Base-by-base conservation (phyloP, 2,113 vertebrate species). In the Octodon degus region DNA sequence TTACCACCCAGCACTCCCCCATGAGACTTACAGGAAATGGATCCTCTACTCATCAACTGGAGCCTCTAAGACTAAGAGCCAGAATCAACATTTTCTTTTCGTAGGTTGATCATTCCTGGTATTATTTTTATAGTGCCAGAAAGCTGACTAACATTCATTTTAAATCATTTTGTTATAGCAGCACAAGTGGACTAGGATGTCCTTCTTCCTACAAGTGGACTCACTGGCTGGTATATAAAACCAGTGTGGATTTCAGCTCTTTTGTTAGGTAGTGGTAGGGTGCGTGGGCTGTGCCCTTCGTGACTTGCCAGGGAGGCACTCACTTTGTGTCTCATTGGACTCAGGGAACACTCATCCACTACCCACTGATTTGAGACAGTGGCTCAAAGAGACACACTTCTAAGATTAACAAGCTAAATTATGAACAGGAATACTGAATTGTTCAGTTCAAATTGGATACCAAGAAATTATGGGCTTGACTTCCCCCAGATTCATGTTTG, bases 261-360 rank as follows among this genome's bases (percentile, higher is more conserved):
- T 37, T n/a, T 25, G 27, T 6, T 7, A 74, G 55, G 16, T 19
- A 63, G 0, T 2, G 0, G 20, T 60, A n/a, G 72, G 70, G 1
- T 25, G 1, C 6, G 16, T 6, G 72, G 40, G 37, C 25, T 1
- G 1, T 8, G 34, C 13, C 37, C 13, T 47, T 32, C 30, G 13
- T 32, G 60, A 81, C 27, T 47, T 25, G 2, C 47, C 22, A 24
- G 32, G 0, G 6, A 55, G 68, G n/a, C n/a, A 53, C 6, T 17
- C 0, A 4, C 4, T 34, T n/a, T 86, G 32, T 81, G 19, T 43
- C 16, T 20, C 2, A 22, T 24, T 20, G 43, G 60, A 50, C 34
- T 5, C 27, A n/a, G 77, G 9, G 55, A 58, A 19, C 55, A 58
- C 55, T 58, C 55, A 58, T 19, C 55, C 55, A 58, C 55, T 58